phyloP scores from a whole-genome alignment of 1,140 invertebrate genomes.

The Camponotus vicinus region DNA sequence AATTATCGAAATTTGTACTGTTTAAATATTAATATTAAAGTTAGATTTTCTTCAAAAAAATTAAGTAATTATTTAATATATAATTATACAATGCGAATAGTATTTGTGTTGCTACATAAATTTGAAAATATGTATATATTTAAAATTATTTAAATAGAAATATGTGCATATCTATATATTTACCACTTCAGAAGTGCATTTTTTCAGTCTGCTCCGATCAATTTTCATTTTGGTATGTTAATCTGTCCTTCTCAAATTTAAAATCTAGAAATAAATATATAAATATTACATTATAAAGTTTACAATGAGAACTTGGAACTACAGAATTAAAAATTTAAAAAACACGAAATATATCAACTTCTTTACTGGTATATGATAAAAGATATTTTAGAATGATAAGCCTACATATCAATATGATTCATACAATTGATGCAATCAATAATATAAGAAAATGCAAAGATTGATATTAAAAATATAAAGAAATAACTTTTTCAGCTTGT shows the following conservation, averaged over 20 bases:
- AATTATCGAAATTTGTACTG: not conserved
- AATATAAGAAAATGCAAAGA: not conserved
- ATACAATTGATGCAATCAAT: not conserved
- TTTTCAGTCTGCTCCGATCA: slow-evolving; percentile 94
- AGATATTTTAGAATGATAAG: not conserved
- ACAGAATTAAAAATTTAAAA: not conserved
- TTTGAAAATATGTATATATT: not conserved
- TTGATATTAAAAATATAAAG: no score
- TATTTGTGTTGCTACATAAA: not conserved
- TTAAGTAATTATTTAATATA: slow-evolving; percentile 18
- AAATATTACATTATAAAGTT: slow-evolving; percentile 24
- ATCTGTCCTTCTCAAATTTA: slow-evolving; percentile 67
- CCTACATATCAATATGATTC: not conserved
- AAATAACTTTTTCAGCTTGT: no score
- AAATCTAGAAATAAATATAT: slow-evolving; percentile 73
- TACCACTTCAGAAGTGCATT: slow-evolving; percentile 95
- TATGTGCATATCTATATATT: slow-evolving; percentile 75
- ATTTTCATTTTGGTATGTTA: slow-evolving; percentile 91
- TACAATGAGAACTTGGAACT: not conserved
- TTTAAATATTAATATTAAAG: not conserved
- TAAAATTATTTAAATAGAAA: not conserved
- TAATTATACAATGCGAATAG: not conserved
- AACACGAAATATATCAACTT: not conserved
- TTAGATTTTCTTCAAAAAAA: not conserved
- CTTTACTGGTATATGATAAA: not conserved